phyloP scores from a whole-genome alignment of 2,888 invertebrate genomes.

The Digitonthophagus gazella region DNA sequence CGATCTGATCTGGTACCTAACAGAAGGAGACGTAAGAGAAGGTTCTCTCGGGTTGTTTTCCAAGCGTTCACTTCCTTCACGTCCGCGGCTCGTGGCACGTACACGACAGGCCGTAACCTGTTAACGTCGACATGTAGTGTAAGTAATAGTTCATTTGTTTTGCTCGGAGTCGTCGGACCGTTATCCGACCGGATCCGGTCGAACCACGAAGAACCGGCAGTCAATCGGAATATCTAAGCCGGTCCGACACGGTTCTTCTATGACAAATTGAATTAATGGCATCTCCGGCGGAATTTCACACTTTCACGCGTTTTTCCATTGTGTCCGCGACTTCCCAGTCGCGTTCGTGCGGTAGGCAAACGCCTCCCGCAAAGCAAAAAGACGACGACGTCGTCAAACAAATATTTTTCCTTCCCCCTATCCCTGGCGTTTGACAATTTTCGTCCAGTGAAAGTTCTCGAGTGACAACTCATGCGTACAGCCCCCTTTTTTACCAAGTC shows the following conservation, averaged over 20 bases:
- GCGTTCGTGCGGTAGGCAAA: not conserved
- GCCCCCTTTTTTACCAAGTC: not conserved
- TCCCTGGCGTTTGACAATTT: not conserved
- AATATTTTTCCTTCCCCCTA: not conserved
- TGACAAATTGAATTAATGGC: not conserved
- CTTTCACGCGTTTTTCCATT: not conserved
- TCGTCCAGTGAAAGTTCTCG: not conserved
- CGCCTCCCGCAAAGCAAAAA: not conserved
- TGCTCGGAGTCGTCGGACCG: not conserved
- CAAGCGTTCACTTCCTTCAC: slow-evolving; percentile 3
- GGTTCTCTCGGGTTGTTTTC: not conserved
- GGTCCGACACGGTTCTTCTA: not conserved
- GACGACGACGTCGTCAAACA: not conserved
- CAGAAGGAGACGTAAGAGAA: not conserved
- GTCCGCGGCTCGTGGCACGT: slow-evolving; percentile 11
- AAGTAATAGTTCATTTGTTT: slow-evolving; percentile 23
- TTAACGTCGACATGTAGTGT: slow-evolving; percentile 20
- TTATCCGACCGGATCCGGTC: not conserved
- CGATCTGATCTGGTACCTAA: not conserved
- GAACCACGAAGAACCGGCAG: not conserved
- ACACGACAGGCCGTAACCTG: slow-evolving; percentile 16
- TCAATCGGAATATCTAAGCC: not conserved
- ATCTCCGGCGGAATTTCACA: not conserved
- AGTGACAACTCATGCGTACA: not conserved
- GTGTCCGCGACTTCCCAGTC: not conserved